Conservation (phyloP, 2,888 invertebrate genomes). For the Frankliniella intonsa region DNA sequence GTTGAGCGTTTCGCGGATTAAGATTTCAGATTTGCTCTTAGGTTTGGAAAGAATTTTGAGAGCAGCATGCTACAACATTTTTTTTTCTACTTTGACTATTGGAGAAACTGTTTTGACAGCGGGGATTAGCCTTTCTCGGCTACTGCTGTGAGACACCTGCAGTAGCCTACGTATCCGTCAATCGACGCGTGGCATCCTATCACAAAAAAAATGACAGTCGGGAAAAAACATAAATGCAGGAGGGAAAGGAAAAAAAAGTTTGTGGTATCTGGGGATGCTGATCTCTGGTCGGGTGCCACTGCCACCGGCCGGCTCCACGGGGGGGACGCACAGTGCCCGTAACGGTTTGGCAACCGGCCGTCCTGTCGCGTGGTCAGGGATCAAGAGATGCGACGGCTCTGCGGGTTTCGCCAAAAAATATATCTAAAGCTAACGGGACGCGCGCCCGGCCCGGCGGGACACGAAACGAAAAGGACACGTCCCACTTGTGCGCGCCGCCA, state of each 20-base stretch:
- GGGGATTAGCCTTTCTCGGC: too few relatives aligned
- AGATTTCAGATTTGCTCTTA: too few relatives aligned
- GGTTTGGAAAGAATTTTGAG: too few relatives aligned
- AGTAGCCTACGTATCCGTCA: too few relatives aligned
- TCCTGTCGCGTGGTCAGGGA: not conserved
- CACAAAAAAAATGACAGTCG: not conserved
- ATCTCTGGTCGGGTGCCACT: not conserved
- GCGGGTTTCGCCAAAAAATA: not conserved
- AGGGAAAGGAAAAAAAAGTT: not conserved
- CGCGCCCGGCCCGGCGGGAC: not conserved
- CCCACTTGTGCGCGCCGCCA: not conserved
- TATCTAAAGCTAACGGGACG: not conserved
- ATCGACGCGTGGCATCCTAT: not conserved
- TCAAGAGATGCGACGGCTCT: not conserved
- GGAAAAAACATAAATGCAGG: not conserved
- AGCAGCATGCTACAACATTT: too few relatives aligned
- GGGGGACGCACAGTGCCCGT: not conserved
- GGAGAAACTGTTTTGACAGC: too few relatives aligned
- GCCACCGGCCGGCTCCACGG: not conserved
- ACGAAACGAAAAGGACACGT: not conserved
- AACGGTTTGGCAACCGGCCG: slow-evolving; percentile 15
- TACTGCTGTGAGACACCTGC: too few relatives aligned
- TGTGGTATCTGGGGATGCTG: not conserved
- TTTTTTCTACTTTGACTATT: too few relatives aligned
- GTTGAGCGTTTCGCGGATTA: too few relatives aligned